Percentiles rank a stretch among this genome's conserved stretches.
Evolutionary conservation across 2,113 vertebrate species (phyloP).

Genomic region (Zosterops lateralis): DNA sequence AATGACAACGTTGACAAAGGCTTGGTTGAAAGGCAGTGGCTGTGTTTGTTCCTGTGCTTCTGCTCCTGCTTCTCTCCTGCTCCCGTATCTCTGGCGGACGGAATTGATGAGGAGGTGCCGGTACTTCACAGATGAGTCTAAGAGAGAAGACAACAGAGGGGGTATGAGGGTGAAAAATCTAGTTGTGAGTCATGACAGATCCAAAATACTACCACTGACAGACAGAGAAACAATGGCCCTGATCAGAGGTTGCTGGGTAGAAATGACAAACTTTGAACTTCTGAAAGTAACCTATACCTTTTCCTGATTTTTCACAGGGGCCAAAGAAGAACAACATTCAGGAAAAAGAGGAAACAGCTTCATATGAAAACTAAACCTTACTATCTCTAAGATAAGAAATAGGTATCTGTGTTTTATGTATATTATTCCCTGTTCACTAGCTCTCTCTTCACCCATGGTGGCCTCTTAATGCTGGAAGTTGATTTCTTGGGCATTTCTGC

Average conservation of each 20-base stretch:
- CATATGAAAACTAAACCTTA: not conserved
- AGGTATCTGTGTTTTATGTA: not conserved
- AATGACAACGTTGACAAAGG: constrained; percentile 73
- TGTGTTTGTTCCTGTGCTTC: not conserved
- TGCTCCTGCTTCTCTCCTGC: not conserved
- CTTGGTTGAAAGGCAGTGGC: constrained; percentile 56
- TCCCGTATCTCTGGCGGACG: constrained; percentile 54
- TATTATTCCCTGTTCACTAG: not conserved
- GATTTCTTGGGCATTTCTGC: not conserved
- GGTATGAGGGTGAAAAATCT: not conserved
- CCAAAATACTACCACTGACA: not conserved
- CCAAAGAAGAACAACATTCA: not conserved
- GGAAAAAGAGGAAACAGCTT: not conserved
- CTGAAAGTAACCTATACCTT: not conserved
- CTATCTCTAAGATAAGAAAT: not conserved
- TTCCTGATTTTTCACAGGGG: not conserved
- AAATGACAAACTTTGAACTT: not conserved
- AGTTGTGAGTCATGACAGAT: not conserved
- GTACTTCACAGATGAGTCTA: constrained; percentile 76
- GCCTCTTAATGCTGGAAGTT: rapidly evolving
- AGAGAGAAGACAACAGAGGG: not conserved
- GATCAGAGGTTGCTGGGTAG: not conserved
- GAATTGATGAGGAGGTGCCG: constrained; percentile 30
- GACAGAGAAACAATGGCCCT: not conserved
- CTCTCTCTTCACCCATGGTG: not conserved